These are phyloP conservation scores for Phylloscopus trochiloides DNA, from an alignment of 2,113 vertebrate species.

Conservation along the genomic window DNA sequence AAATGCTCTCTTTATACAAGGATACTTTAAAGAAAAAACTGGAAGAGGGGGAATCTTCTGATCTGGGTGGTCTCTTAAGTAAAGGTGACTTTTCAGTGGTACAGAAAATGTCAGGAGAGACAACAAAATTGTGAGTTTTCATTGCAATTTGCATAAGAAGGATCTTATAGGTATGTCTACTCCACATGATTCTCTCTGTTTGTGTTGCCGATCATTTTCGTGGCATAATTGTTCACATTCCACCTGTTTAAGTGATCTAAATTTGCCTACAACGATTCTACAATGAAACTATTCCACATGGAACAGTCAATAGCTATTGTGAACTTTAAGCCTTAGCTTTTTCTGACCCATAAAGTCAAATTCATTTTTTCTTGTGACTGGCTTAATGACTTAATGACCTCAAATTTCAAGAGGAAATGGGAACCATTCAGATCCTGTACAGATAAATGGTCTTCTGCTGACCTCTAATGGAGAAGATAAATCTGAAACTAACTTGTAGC, in stretches of 20 bases:
- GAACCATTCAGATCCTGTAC: neutral
- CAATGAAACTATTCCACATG: neutral
- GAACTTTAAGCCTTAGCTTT: neutral
- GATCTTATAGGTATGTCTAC: neutral
- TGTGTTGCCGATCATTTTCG: neutral
- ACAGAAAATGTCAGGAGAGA: neutral
- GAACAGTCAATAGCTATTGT: neutral
- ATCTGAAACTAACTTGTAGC: neutral
- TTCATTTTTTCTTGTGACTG: neutral
- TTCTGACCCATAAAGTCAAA: neutral
- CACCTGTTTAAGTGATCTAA: neutral
- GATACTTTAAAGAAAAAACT: neutral
- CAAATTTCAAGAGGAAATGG: neutral
- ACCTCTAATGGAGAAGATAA: slow-evolving; percentile 54
- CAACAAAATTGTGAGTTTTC: neutral
- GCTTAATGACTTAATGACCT: neutral
- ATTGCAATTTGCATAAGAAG: neutral
- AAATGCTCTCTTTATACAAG: neutral
- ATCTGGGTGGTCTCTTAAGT: neutral
- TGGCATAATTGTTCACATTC: neutral
- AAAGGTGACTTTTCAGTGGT: neutral
- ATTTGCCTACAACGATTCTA: neutral
- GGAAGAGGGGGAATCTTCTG: neutral
- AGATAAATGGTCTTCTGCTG: slow-evolving; percentile 35
- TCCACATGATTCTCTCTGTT: neutral